Percentiles rank a stretch among this genome's conserved stretches.
phyloP scores from a whole-genome alignment of 1,140 invertebrate species.

The Drosophila bifasciata region DNA sequence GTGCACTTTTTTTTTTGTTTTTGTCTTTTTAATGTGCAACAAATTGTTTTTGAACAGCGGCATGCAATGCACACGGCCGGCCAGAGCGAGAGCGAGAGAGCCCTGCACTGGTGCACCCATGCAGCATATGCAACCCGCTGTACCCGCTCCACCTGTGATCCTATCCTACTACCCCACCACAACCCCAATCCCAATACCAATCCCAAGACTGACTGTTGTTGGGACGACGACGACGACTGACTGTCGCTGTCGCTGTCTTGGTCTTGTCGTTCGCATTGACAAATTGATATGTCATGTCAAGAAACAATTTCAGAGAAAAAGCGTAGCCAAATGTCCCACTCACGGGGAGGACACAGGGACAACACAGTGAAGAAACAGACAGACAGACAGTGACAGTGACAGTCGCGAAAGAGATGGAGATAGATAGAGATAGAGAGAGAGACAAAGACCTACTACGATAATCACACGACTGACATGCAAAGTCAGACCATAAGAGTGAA shows the following conservation, averaged over 20 bases:
- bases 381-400: slow-evolving; percentile 2
- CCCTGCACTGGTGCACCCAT: too few species aligned
- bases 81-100: background rate
- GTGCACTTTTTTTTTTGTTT: too few species aligned
- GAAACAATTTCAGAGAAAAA: slow-evolving; percentile 81
- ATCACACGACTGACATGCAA: slow-evolving; percentile 82
- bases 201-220: too few species aligned
- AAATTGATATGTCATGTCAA: slow-evolving; percentile 84
- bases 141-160: too few species aligned
- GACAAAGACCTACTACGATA: slow-evolving; percentile 58
- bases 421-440: slow-evolving; percentile 35
- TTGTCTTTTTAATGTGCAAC: slow-evolving; percentile 74
- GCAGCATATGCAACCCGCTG: slow-evolving; percentile 23
- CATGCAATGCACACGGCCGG: slow-evolving; percentile 60
- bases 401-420: slow-evolving; percentile 12
- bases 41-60: slow-evolving; percentile 78
- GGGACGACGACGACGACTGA: slow-evolving; percentile 13
- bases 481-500: slow-evolving; percentile 12
- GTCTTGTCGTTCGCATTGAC: slow-evolving; percentile 69
- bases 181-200: too few species aligned
- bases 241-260: slow-evolving; percentile 44
- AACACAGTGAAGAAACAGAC: slow-evolving; percentile 9
- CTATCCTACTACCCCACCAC: too few species aligned
- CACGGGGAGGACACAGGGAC: background rate
- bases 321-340: slow-evolving; percentile 68